Evolutionary conservation across 2,888 invertebrate genomes (phyloP), one percentile per base, ranked within the genome.

Genomic region (Ophion ellenae): DNA sequence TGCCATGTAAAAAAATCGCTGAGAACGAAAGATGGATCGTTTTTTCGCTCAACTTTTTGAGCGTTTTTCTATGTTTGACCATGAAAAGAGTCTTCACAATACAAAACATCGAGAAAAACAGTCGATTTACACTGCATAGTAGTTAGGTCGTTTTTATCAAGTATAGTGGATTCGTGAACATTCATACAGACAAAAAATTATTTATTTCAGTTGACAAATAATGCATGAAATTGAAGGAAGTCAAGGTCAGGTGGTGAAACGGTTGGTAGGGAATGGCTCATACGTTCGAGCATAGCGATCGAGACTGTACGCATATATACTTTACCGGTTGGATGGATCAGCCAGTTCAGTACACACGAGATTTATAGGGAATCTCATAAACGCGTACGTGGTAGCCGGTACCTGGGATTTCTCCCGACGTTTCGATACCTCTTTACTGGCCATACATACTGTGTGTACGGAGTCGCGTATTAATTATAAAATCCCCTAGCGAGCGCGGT

Each of bases 341-440:
- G 83, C 84, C 83, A 87, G 83, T 85, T 85, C 83, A 84, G 82
- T 86, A 86, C 84, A 84, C 82, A 86, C 84, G 75, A 87, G 84
- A 87, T 84, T 86, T 86, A 87, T 82, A 77, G 84, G 80, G 84
- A 86, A 63, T 69, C 75, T 85, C 83, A 81, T 82, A 84, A 87
- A 87, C 84, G 82, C 73, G 80, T 82, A 85, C 75, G 73, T 74
- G 80, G 81, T 81, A 79, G 71, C 76, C 61, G 53, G 67, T 28
- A 77, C 74, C 69, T 82, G 67, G 85, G 24, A 77, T 80, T 53
- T 73, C 77, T 74, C 67, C 70, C 73, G 74, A 81, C 59, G 70
- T 78, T 81, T 86, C 86, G 84, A 81, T 84, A 45, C 78, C 76
- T 70, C 77, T 70, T 77, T 77, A 45, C 40, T 67, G 36, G 20